These are phyloP conservation scores for Dryobota labecula DNA, from an alignment of 2,888 invertebrate species.

Conservation along the genomic window DNA sequence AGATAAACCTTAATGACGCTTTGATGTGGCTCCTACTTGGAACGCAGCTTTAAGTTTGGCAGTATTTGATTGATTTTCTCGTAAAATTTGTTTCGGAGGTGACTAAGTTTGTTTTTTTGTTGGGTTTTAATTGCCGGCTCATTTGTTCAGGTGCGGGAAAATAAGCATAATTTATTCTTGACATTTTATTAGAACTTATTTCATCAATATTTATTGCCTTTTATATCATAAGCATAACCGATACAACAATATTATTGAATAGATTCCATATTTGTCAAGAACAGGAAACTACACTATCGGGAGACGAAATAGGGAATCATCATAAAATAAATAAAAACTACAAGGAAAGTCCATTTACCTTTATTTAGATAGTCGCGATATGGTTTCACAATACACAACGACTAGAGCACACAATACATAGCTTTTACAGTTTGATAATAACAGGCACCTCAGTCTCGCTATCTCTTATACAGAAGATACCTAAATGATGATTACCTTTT, in stretches of 20 bases:
- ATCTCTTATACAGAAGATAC: conserved; percentile 17
- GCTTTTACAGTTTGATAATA: conserved; percentile 39
- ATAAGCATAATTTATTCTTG: conserved; percentile 22
- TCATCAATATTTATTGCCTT: conserved; percentile 3
- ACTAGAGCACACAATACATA: conserved; percentile 9
- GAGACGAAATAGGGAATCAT: conserved; percentile 22
- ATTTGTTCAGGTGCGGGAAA: conserved; percentile 56
- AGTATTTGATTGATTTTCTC: conserved; percentile 87
- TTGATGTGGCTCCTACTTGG: conserved; percentile 86
- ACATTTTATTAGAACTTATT: conserved; percentile 26
- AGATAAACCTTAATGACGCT: conserved; percentile 89
- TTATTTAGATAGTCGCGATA: conserved; percentile 40
- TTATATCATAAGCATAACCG: background rate
- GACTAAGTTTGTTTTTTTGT: too few species aligned
- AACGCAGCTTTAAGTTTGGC: conserved; percentile 84
- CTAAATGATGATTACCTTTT: conserved; percentile 27
- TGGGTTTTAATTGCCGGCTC: conserved; percentile 71
- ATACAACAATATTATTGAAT: conserved; percentile 18
- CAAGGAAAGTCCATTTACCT: conserved; percentile 47
- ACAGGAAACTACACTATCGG: conserved; percentile 34
- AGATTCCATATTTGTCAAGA: conserved; percentile 15
- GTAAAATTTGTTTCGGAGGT: conserved; percentile 75
- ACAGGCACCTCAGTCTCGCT: conserved; percentile 20
- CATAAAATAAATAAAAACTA: conserved; percentile 39
- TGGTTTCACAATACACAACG: conserved; percentile 39